phyloP scores from a whole-genome alignment of 2,797 vertebrate genomes.

The Falco columbarius region DNA sequence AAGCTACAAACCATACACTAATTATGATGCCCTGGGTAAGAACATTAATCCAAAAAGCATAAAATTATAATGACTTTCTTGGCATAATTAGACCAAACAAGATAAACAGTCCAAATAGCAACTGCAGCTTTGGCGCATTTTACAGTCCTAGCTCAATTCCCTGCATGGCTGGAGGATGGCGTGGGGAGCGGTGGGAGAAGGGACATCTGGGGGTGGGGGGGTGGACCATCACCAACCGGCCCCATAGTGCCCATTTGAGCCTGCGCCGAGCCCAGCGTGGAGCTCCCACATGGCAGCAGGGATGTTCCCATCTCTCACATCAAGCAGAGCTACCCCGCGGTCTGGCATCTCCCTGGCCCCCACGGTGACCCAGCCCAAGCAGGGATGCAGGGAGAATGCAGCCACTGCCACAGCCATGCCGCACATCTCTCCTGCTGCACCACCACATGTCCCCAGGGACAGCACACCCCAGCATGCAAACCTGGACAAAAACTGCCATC shows the following conservation, averaged over 20 bases:
- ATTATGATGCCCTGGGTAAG: conserved; percentile 64
- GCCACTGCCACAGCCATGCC: fast-evolving
- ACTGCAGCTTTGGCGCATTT: background rate
- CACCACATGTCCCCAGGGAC: fast-evolving
- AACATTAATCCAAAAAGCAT: conserved; percentile 66
- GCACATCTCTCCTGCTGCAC: background rate
- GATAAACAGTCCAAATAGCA: conserved; percentile 24
- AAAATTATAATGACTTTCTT: conserved; percentile 67
- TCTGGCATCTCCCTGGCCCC: background rate
- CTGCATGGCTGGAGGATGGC: fast-evolving
- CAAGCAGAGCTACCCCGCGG: background rate
- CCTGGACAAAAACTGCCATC: background rate
- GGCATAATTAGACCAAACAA: conserved; percentile 66
- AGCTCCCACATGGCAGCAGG: fast-evolving
- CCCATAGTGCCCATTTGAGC: background rate
- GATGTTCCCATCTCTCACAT: background rate
- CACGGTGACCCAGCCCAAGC: fast-evolving
- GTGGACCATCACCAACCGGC: background rate
- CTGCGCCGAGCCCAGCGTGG: fast-evolving
- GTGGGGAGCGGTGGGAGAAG: background rate
- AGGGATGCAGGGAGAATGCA: background rate
- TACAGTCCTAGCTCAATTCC: background rate
- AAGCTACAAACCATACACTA: conserved; percentile 56
- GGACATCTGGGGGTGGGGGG: background rate
- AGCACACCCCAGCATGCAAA: background rate